Evolutionary conservation across 2,888 invertebrate genomes (phyloP).

Genomic region (Phorcus lineatus): DNA sequence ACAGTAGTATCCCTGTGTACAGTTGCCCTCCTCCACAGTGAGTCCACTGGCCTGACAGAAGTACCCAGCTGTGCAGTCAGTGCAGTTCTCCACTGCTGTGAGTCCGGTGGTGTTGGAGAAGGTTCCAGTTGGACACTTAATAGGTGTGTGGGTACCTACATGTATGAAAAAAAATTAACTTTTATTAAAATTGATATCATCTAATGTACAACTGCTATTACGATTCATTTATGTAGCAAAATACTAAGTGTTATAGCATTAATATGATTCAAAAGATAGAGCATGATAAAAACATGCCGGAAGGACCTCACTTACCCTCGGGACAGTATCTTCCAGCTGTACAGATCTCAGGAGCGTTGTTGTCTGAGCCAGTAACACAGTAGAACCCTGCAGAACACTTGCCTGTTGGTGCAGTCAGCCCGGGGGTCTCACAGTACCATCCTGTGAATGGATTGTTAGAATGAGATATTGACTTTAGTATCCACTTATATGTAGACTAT

Average conservation of each 20-base stretch:
- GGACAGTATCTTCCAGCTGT: constrained; percentile 70
- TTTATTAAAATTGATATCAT: no score
- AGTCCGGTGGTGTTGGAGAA: constrained; percentile 70
- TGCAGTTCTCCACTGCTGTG: constrained; percentile 57
- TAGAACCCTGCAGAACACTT: constrained; percentile 69
- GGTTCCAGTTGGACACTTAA: constrained; percentile 67
- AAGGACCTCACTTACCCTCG: constrained; percentile 46
- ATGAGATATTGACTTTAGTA: not conserved
- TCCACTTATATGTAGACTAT: no score
- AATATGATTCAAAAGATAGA: no score
- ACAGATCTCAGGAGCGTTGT: constrained; percentile 60
- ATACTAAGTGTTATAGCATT: no score
- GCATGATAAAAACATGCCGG: no score
- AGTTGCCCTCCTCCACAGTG: constrained; percentile 66
- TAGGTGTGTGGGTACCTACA: constrained; percentile 69
- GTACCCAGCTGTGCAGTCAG: constrained; percentile 69
- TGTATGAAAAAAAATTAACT: not conserved
- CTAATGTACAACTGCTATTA: no score
- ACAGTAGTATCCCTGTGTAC: constrained; percentile 73
- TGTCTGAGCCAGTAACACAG: constrained; percentile 66
- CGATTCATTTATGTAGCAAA: no score
- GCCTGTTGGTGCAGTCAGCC: constrained; percentile 61
- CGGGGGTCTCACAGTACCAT: constrained; percentile 65
- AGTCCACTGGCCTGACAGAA: constrained; percentile 70
- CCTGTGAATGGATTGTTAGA: constrained; percentile 47